These are phyloP conservation scores for Tretioscincus oriximinensis DNA, from an alignment of 2,113 vertebrate genomes.

Conservation along the genomic window DNA sequence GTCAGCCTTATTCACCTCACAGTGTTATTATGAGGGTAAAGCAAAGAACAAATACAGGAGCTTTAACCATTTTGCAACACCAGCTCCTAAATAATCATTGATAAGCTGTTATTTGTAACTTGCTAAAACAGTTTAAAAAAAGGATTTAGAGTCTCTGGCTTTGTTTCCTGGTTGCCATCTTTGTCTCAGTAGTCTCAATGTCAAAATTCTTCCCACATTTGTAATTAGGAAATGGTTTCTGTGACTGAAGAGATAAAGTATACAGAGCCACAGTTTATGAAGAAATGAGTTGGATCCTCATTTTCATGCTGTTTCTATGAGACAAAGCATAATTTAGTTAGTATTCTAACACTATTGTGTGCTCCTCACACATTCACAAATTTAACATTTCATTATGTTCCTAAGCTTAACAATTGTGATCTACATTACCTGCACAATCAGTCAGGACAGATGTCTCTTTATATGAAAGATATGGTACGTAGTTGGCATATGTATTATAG, in stretches of 20 bases:
- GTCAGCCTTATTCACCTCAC: neutral
- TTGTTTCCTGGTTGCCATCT: conserved; percentile 12
- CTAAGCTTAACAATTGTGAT: neutral
- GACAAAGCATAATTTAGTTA: conserved; percentile 30
- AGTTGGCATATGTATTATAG: neutral
- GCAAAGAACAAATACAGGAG: neutral
- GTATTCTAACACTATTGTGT: neutral
- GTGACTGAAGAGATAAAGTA: conserved; percentile 24
- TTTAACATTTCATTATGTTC: conserved; percentile 2
- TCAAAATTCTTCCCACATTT: neutral
- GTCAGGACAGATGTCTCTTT: neutral
- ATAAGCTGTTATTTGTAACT: conserved; percentile 19
- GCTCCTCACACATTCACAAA: conserved; percentile 15
- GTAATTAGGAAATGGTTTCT: neutral
- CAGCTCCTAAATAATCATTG: neutral
- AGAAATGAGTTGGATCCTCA: conserved; percentile 13
- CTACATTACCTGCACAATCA: neutral
- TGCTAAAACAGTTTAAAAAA: conserved; percentile 12
- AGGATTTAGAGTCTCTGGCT: neutral
- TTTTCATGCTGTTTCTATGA: conserved; percentile 14
- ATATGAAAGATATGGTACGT: neutral
- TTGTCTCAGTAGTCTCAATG: neutral
- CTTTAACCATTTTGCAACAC: neutral
- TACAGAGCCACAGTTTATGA: conserved; percentile 21
- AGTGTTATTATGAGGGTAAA: neutral